phyloP scores from a whole-genome alignment of 2,797 vertebrate genomes.

The Liasis olivaceus region DNA sequence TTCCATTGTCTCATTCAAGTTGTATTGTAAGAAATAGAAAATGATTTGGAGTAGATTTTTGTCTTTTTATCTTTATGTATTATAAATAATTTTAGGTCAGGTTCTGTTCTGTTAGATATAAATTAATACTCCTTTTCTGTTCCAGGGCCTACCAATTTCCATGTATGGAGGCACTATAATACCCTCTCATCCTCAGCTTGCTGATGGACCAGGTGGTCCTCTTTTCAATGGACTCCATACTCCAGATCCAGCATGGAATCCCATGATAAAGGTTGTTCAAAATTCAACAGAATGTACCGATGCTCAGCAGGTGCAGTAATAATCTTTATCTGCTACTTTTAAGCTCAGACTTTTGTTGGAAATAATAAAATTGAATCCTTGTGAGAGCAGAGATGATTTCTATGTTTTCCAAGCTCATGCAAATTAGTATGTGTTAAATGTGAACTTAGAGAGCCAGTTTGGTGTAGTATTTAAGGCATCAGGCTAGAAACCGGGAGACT shows the following conservation, averaged over 20 bases:
- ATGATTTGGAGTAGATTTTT: background rate
- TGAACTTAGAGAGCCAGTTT: background rate
- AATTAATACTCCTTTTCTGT: slow-evolving; percentile 30
- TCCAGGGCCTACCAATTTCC: slow-evolving; percentile 93
- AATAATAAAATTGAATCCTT: slow-evolving; percentile 1
- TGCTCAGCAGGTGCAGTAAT: slow-evolving; percentile 89
- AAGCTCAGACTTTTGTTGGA: background rate
- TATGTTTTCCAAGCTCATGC: slow-evolving; percentile 4
- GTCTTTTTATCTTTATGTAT: background rate
- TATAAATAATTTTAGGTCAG: background rate
- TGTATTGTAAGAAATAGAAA: background rate
- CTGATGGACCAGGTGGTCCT: slow-evolving; percentile 90
- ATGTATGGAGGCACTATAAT: slow-evolving; percentile 97
- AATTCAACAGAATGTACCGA: slow-evolving; percentile 95
- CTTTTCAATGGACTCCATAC: slow-evolving; percentile 96
- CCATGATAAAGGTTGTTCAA: slow-evolving; percentile 98
- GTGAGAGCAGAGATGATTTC: background rate
- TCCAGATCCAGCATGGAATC: slow-evolving; percentile 96
- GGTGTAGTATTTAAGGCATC: no score
- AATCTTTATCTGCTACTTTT: slow-evolving; percentile 36
- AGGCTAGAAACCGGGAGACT: background rate
- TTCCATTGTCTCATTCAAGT: background rate
- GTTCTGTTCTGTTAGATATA: background rate
- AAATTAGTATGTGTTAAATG: background rate
- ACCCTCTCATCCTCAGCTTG: slow-evolving; percentile 92